Conservation (phyloP, 2,888 invertebrate species). For the Drosophila niveifrons region DNA sequence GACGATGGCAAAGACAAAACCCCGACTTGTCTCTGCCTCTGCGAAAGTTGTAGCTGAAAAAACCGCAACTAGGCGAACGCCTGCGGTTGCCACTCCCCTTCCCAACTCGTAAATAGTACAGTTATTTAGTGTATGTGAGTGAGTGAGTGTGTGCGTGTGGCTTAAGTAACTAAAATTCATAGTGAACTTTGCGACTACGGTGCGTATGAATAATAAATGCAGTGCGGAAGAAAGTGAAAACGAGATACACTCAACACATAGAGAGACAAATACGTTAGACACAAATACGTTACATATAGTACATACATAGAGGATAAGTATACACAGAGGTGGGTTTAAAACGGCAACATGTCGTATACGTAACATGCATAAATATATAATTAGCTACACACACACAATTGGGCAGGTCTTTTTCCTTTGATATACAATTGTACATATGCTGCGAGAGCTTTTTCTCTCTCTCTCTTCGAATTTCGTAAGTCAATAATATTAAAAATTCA, state of each 20-base stretch:
- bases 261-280: conserved; percentile 22
- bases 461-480: background rate
- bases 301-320: conserved; percentile 10
- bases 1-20: background rate
- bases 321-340: conserved; percentile 12
- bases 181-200: conserved; percentile 49
- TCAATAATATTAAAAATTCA: conserved; percentile 39
- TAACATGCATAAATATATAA: conserved; percentile 53
- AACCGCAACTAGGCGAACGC: conserved; percentile 53
- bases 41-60: conserved; percentile 45
- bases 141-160: conserved; percentile 24
- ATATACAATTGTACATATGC: conserved; percentile 18
- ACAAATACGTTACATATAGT: conserved; percentile 24
- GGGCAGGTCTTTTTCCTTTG: conserved; percentile 12
- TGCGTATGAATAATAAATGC: conserved; percentile 73
- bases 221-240: conserved; percentile 38
- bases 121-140: conserved; percentile 4
- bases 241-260: conserved; percentile 29
- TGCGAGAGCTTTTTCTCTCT: background rate
- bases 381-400: conserved; percentile 40
- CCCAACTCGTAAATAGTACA: background rate
- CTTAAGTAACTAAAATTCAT: conserved; percentile 56
- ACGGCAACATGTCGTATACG: conserved; percentile 38
- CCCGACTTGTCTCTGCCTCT: background rate
- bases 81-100: conserved; percentile 34